Percentiles rank a stretch among this genome's conserved stretches.
Evolutionary conservation across 2,113 vertebrate genomes (phyloP).

Genomic region (Heteronetta atricapilla): DNA sequence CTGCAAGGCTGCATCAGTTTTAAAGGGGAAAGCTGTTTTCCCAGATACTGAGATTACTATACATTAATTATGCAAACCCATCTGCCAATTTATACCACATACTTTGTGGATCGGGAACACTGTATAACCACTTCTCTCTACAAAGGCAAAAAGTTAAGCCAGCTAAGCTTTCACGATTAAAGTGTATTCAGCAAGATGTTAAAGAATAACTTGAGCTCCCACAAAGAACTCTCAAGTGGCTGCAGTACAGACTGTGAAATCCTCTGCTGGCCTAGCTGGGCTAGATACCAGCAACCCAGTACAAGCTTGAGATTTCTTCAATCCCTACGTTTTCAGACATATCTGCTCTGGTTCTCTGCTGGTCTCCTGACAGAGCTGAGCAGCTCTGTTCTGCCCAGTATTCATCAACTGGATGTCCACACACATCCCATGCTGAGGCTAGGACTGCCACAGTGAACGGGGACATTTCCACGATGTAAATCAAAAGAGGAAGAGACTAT

Average conservation of each 20-base stretch:
- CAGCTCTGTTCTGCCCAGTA: not conserved
- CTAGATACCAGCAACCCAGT: not conserved
- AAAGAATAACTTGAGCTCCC: not conserved
- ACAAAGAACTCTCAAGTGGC: not conserved
- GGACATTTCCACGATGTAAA: not conserved
- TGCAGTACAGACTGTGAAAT: not conserved
- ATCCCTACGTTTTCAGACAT: not conserved
- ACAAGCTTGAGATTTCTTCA: not conserved
- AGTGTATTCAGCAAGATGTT: not conserved
- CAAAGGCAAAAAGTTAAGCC: not conserved
- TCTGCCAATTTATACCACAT: not conserved
- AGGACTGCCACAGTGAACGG: not conserved
- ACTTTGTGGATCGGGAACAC: not conserved
- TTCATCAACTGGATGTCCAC: not conserved
- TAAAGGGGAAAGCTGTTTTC: not conserved
- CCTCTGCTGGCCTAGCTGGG: not conserved
- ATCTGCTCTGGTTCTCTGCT: not conserved
- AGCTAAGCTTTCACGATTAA: not conserved
- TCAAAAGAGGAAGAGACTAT: not conserved
- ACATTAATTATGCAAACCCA: not conserved
- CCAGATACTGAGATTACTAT: not conserved
- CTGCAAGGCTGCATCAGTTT: not conserved
- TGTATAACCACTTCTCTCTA: not conserved
- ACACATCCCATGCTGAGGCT: not conserved
- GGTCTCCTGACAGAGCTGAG: not conserved